Base-by-base conservation (phyloP, 2,888 invertebrate species). In the Caenorhabditis doughertyi region DNA sequence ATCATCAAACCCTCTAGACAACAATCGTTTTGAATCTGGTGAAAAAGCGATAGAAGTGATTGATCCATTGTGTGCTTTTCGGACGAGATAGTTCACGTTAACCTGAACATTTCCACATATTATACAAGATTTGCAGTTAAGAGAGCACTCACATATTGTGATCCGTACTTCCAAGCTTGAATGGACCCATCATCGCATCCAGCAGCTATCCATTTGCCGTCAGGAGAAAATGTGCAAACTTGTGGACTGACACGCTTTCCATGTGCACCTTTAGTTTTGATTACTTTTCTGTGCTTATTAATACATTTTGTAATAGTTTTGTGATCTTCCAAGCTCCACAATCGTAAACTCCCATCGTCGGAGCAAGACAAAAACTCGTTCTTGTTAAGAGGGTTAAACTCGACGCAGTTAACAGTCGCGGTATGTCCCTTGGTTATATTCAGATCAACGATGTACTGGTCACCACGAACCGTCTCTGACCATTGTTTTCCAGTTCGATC, bases 111-210 rank as follows among this genome's bases (percentile, higher is more conserved):
- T 77, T n/a, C n/a, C n/a, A n/a, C n/a, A n/a, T n/a, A n/a, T n/a
- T n/a, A n/a, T n/a, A n/a, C n/a, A n/a, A n/a, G n/a, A n/a, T n/a
- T n/a, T 32, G 32, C 32, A 9, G 4, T 7, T 11, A 53, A 53
- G 29, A 25, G 16, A 0, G 11, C 32, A 89, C 93, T 90, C 89
- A 94, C 97, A 91, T 95, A 96, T 91, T 95, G 95, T 91, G 95
- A 96, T 32, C 97, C 94, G 65, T 96, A 95, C 92, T 99, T 98
- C 98, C 99, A 99, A 93, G 98, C 95, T 92, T 98, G 98, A 70
- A 98, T 94, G 0, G 96, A 96, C 0, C 99, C 99, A 92, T 99
- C 99, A 55, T 94, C 94, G 91, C 98, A 98, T 0, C 95, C 98
- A 76, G 96, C 96, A 0, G 96, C 96, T 4, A 98, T 95, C 0